Percentiles rank a stretch among this genome's conserved stretches.
Evolutionary conservation across 2,113 vertebrate genomes (phyloP).

Genomic region (Istiophorus platypterus): DNA sequence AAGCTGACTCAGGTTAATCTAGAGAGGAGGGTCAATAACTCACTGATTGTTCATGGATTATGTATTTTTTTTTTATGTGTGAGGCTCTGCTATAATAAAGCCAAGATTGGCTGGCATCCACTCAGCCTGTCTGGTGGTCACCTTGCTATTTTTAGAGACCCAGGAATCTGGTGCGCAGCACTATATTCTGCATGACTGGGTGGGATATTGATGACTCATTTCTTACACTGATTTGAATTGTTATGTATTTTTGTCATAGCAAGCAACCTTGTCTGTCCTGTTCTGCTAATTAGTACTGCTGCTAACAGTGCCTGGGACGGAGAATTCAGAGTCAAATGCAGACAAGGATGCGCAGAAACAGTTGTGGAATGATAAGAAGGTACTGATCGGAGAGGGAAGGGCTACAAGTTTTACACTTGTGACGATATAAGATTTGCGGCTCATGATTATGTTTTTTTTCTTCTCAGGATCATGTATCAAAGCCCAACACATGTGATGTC

Average conservation of each 20-base stretch:
- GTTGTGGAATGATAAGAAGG: conserved; percentile 94
- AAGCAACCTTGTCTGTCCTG: conserved; percentile 61
- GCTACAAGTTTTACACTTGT: background rate
- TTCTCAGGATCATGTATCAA: conserved; percentile 88
- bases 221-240: conserved; percentile 53
- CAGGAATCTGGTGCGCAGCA: conserved; percentile 52
- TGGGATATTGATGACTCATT: conserved; percentile 71
- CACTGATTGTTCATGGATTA: conserved; percentile 62
- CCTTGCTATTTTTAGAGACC: conserved; percentile 74
- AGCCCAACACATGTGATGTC: conserved; percentile 95
- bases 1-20: conserved; percentile 42
- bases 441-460: conserved; percentile 39
- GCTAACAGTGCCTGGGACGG: conserved; percentile 94
- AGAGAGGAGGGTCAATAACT: conserved; percentile 58
- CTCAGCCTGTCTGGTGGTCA: conserved; percentile 68
- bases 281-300: conserved; percentile 88
- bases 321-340: conserved; percentile 86
- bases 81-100: conserved; percentile 50
- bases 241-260: conserved; percentile 56
- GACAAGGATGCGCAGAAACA: conserved; percentile 89
- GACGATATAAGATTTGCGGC: background rate
- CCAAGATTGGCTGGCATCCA: conserved; percentile 62
- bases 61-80: conserved; percentile 64
- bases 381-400: conserved; percentile 63
- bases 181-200: conserved; percentile 58